Evolutionary conservation across 2,888 invertebrate species (phyloP).

Genomic region (Leptopilina syphax): DNA sequence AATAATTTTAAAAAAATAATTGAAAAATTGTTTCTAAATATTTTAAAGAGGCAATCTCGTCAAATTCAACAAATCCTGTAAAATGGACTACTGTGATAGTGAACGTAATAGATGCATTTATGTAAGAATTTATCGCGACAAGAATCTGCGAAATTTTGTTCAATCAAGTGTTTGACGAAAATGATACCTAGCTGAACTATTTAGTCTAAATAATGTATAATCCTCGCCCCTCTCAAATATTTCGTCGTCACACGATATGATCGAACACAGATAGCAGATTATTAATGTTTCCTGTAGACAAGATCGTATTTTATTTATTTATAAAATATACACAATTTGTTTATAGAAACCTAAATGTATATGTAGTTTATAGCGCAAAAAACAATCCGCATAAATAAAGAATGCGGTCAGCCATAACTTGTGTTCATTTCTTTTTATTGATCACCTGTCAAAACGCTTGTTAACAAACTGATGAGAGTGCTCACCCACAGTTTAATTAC

Average conservation of each 20-base stretch:
- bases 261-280: slow-evolving; percentile 40
- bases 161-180: slow-evolving; percentile 40
- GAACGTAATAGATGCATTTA: slow-evolving; percentile 56
- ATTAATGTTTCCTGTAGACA: slow-evolving; percentile 36
- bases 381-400: slow-evolving; percentile 63
- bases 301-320: slow-evolving; percentile 51
- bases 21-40: background rate
- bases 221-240: slow-evolving; percentile 10
- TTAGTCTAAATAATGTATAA: slow-evolving; percentile 47
- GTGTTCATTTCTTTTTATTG: slow-evolving; percentile 51
- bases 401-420: slow-evolving; percentile 60
- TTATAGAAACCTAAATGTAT: slow-evolving; percentile 43
- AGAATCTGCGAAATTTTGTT: slow-evolving; percentile 53
- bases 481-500: background rate
- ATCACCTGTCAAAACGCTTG: slow-evolving; percentile 13
- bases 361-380: slow-evolving; percentile 53
- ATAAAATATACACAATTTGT: slow-evolving; percentile 47
- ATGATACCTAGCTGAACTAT: slow-evolving; percentile 39
- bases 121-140: slow-evolving; percentile 50
- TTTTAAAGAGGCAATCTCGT: slow-evolving; percentile 20
- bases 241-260: slow-evolving; percentile 32
- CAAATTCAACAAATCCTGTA: slow-evolving; percentile 6
- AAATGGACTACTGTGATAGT: slow-evolving; percentile 53
- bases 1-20: no score
- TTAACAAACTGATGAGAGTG: slow-evolving; percentile 5